These are phyloP conservation scores for Pristis pectinata DNA, from an alignment of 2,797 vertebrate species.

Conservation along the genomic window DNA sequence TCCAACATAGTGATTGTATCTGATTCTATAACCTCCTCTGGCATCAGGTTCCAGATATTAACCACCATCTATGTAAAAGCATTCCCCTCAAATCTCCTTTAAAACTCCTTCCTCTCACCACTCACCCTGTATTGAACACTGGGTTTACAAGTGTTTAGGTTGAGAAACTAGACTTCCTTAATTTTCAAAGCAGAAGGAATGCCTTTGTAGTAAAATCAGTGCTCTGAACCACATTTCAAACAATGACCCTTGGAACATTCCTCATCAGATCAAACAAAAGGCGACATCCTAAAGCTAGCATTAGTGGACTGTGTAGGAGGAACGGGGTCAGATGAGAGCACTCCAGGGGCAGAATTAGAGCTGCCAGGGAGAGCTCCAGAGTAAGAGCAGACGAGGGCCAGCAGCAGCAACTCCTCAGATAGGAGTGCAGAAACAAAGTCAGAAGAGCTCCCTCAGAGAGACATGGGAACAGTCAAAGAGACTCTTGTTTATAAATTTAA, in stretches of 20 bases:
- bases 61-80: no score
- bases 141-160: background rate
- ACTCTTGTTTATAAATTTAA: background rate
- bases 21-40: no score
- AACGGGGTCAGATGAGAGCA: background rate
- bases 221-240: background rate
- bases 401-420: background rate
- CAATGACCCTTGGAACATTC: no score
- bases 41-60: no score
- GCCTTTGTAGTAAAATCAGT: background rate
- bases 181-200: background rate
- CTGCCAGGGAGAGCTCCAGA: no score
- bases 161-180: background rate
- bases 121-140: no score
- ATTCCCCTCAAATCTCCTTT: no score
- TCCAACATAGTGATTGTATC: no score
- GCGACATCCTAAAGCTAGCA: background rate
- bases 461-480: background rate
- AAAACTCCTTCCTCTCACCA: no score
- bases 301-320: background rate
- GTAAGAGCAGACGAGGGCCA: background rate
- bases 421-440: background rate
- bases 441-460: background rate
- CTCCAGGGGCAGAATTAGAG: background rate
- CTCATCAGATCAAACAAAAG: no score